Base-by-base conservation (phyloP, 2,888 invertebrate genomes). In the Drosophila mayaguana region DNA sequence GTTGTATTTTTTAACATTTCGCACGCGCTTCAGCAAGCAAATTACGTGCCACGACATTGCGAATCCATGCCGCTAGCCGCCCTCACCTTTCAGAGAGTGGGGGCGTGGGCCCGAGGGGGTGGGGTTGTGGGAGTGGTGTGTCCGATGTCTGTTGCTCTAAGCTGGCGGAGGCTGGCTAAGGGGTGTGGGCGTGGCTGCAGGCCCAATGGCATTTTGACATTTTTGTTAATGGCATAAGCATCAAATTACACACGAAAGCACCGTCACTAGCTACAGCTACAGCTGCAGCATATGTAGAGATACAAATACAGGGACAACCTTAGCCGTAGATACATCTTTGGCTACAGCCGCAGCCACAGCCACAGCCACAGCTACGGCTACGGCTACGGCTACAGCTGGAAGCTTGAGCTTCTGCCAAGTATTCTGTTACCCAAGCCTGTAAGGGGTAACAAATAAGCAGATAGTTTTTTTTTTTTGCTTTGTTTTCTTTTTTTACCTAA, bases 191-290 rank as follows among this genome's bases (percentile, higher is more conserved):
- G 43, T 42, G 57, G 54, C 51, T 42, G 60, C 64, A 74, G 84
- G 88, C 85, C 84, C 86, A 81, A 75, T 74, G 84, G 86, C 87
- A 86, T 87, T 87, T 84, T 88, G 87, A 88, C 84, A 87, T 88
- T 86, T 87, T 88, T 81, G 81, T 84, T 87, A 87, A 88, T 88
- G 84, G 87, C 76, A 77, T 74, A 80, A 82, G 82, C 84, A 88
- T 87, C 87, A 88, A 88, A 88, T 87, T 87, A 86, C 86, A 82
- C 69, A 73, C 76, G 63, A 65, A 54, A 20, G 12, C 40, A 57
- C 56, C 48, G 60, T 57, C 54, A 55, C 45, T 28, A 45, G 60
- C 56, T 48, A 53, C 60, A 57, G 18, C 25, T 56, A 54, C 45
- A 51, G n/a, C 7, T 36, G 34, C 32, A 40, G 16, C 36, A 51